phyloP scores from a whole-genome alignment of 2,113 vertebrate species.

The Hemibagrus wyckioides region DNA sequence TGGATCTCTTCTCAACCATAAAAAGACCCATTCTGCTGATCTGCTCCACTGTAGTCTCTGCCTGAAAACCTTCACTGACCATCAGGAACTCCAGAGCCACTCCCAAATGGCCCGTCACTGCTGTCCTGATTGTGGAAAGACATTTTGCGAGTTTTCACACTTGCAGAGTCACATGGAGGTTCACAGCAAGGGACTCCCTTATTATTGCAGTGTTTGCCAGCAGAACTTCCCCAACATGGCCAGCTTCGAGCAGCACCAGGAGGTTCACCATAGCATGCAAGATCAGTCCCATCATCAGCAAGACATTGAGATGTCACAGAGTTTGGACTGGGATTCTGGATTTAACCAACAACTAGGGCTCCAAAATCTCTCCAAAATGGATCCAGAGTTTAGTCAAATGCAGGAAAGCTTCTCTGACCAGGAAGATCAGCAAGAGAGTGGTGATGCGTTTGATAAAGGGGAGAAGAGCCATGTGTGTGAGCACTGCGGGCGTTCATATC shows the following conservation, averaged over 20 bases:
- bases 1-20: slow-evolving; percentile 82
- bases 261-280: slow-evolving; percentile 66
- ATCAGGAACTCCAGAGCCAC: slow-evolving; percentile 77
- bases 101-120: slow-evolving; percentile 76
- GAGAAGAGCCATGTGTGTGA: slow-evolving; percentile 76
- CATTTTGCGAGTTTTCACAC: slow-evolving; percentile 75
- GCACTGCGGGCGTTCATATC: slow-evolving; percentile 76
- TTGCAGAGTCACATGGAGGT: slow-evolving; percentile 77
- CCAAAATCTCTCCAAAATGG: slow-evolving; percentile 55
- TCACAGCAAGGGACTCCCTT: slow-evolving; percentile 71
- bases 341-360: slow-evolving; percentile 62
- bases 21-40: slow-evolving; percentile 77
- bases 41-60: slow-evolving; percentile 79
- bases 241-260: slow-evolving; percentile 77
- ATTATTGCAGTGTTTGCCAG: slow-evolving; percentile 76
- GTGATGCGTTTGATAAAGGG: slow-evolving; percentile 18
- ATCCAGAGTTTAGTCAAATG: slow-evolving; percentile 60
- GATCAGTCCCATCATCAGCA: slow-evolving; percentile 51
- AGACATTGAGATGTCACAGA: slow-evolving; percentile 12
- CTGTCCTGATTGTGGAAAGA: slow-evolving; percentile 79
- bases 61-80: slow-evolving; percentile 79
- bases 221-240: slow-evolving; percentile 75
- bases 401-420: slow-evolving; percentile 45
- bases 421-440: slow-evolving; percentile 47
- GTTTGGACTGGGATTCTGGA: slow-evolving; percentile 63